Conservation (phyloP, 1,140 invertebrate species). For the Palaemon carinicauda region DNA sequence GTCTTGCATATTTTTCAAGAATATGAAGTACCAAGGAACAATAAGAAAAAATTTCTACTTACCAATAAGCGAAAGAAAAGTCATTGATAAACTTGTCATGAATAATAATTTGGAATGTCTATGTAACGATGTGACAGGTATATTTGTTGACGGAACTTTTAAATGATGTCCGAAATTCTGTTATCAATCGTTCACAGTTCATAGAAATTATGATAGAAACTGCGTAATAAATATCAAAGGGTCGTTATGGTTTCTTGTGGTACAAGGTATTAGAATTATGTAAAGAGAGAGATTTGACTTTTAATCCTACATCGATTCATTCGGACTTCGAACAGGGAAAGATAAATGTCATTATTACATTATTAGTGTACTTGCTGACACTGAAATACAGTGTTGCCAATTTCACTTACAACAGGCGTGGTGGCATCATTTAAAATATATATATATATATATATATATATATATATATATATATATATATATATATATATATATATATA, state of each 20-base stretch:
- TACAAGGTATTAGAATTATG: background rate
- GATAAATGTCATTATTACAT: background rate
- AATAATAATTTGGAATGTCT: background rate
- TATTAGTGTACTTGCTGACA: background rate
- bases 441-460: background rate
- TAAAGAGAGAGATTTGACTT: background rate
- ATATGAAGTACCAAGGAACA: background rate
- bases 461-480: background rate
- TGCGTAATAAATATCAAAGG: background rate
- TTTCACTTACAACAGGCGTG: background rate
- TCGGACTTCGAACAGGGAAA: background rate
- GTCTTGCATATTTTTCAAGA: background rate
- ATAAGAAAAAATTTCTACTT: background rate
- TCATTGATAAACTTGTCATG: background rate
- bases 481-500: background rate
- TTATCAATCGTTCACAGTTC: background rate
- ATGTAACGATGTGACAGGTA: background rate
- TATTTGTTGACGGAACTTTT: constrained; percentile 1
- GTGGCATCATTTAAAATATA: background rate
- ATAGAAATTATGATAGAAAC: background rate
- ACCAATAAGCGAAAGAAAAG: background rate
- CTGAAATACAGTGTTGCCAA: background rate
- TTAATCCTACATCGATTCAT: background rate
- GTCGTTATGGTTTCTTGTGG: background rate
- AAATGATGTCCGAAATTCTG: background rate